Conservation (phyloP, 2,888 invertebrate genomes). For the Drosophila nigricruria region DNA sequence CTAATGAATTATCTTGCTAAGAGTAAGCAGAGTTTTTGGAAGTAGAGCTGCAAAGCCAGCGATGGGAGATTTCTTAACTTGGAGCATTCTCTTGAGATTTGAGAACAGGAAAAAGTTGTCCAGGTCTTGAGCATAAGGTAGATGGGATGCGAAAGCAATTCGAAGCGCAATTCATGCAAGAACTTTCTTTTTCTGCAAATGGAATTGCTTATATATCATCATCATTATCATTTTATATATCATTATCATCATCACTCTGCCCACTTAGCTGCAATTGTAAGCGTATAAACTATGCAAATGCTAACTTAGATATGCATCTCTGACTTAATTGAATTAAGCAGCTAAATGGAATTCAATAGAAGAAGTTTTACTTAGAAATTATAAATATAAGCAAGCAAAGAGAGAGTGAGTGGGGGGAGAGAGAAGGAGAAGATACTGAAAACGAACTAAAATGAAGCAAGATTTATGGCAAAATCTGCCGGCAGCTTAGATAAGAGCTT, state of each 20-base stretch:
- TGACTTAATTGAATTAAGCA: background rate
- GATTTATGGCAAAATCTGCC: slow-evolving; percentile 13
- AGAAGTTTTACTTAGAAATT: background rate
- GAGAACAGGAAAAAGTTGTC: too few species aligned
- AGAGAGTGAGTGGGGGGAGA: too few species aligned
- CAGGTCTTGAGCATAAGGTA: too few species aligned
- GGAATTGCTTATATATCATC: too few species aligned
- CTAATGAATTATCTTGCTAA: background rate
- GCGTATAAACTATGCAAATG: background rate
- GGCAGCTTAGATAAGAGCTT: slow-evolving; percentile 6
- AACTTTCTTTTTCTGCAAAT: too few species aligned
- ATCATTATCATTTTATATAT: too few species aligned
- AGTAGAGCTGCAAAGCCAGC: background rate
- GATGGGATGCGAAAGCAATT: too few species aligned
- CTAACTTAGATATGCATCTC: background rate
- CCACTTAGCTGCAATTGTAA: background rate
- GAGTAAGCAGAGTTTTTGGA: background rate
- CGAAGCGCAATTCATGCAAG: too few species aligned
- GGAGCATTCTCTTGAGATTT: too few species aligned
- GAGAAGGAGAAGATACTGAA: too few species aligned
- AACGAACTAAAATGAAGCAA: background rate
- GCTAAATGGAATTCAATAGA: background rate
- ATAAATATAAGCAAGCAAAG: slow-evolving; percentile 1
- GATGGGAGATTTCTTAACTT: too few species aligned
- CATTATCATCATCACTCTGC: too few species aligned